Conservation (phyloP, 35 echinoderm and acorn worm genomes). For the Stichopus chloronotus region DNA sequence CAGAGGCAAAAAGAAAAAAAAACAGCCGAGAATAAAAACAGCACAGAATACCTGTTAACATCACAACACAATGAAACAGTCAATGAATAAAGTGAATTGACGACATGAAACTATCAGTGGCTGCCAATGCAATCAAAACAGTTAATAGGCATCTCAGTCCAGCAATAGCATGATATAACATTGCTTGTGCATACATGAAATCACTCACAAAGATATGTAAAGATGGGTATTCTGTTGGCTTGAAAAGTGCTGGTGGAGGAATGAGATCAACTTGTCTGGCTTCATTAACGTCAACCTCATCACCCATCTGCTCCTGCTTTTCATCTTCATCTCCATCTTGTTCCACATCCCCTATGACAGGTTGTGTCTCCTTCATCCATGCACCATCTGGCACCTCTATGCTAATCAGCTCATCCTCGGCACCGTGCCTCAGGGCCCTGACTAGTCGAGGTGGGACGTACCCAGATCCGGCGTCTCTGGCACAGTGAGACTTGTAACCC, state of each 20-base stretch:
- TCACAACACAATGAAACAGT: not conserved
- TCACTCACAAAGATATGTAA: slow-evolving; percentile 99
- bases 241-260: slow-evolving; percentile 85
- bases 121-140: no score
- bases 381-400: slow-evolving; percentile 80
- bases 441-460: slow-evolving; percentile 88
- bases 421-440: slow-evolving; percentile 78
- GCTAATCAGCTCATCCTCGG: slow-evolving; percentile 95
- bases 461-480: slow-evolving; percentile 78
- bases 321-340: slow-evolving; percentile 9
- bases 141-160: no score
- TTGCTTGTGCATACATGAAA: no score
- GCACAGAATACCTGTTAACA: not conserved
- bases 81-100: no score
- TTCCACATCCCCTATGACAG: not conserved
- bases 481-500: slow-evolving; percentile 81
- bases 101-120: no score
- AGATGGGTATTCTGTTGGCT: slow-evolving; percentile 88
- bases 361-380: slow-evolving; percentile 60
- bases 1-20: slow-evolving; percentile 1
- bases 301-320: not conserved
- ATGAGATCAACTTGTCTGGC: slow-evolving; percentile 55
- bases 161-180: no score
- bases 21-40: not conserved
- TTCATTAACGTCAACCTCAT: slow-evolving; percentile 57